Evolutionary conservation across 2,888 invertebrate genomes (phyloP).

Genomic region (Schizaphis graminum): DNA sequence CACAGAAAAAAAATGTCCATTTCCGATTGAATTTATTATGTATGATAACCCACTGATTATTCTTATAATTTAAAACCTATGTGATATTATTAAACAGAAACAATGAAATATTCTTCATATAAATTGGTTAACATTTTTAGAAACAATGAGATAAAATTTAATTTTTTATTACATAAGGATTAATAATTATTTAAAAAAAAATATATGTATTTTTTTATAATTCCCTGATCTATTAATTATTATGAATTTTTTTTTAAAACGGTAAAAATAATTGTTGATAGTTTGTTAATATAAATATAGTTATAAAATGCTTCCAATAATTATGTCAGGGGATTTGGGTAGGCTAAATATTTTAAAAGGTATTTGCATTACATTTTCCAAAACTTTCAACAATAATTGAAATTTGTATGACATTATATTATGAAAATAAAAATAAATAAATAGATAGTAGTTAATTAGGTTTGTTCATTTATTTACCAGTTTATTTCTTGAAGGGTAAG

Average conservation of each 20-base stretch:
- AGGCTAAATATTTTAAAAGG: not conserved
- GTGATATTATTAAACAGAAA: not conserved
- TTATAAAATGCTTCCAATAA: not conserved
- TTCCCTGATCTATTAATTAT: not conserved
- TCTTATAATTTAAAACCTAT: not conserved
- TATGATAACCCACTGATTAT: not conserved
- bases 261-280: not conserved
- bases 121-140: not conserved
- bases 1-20: not conserved
- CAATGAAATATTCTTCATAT: not conserved
- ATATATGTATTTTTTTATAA: not conserved
- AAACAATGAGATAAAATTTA: not conserved
- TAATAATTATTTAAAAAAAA: not conserved
- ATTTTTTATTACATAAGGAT: not conserved
- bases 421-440: not conserved
- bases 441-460: not conserved
- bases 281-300: not conserved
- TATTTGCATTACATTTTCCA: not conserved
- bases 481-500: not conserved
- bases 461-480: not conserved
- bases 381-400: slow-evolving; percentile 28
- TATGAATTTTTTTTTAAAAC: not conserved
- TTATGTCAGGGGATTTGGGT: not conserved
- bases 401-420: not conserved
- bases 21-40: not conserved